These are phyloP conservation scores for Formica selysi DNA, from an alignment of 1,140 invertebrate species.

Conservation along the genomic window DNA sequence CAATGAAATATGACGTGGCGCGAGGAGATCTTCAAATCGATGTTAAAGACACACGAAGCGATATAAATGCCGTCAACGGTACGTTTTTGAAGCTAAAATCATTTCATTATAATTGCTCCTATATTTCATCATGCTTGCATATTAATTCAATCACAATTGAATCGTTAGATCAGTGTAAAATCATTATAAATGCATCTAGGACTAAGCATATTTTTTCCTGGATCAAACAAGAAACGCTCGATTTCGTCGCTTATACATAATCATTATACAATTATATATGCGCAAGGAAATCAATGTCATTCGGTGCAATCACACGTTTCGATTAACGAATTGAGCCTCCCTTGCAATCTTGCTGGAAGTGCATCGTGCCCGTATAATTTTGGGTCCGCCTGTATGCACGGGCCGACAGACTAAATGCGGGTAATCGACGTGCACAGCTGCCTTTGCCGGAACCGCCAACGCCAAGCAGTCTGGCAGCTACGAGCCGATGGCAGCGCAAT, in stretches of 20 bases:
- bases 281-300: conserved; percentile 26
- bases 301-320: conserved; percentile 19
- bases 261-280: neutral
- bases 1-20: neutral
- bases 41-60: neutral
- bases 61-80: neutral
- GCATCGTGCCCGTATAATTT: conserved; percentile 39
- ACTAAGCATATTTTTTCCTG: neutral
- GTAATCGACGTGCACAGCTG: conserved; percentile 75
- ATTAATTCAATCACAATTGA: neutral
- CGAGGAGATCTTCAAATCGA: neutral
- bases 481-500: conserved; percentile 40
- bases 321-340: conserved; percentile 14
- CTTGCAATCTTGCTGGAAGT: conserved; percentile 5
- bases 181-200: too few relatives aligned
- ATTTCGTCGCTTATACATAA: neutral
- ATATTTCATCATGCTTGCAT: neutral
- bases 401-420: conserved; percentile 55
- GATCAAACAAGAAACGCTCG: neutral
- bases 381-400: conserved; percentile 37
- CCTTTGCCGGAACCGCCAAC: conserved; percentile 77
- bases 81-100: neutral
- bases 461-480: conserved; percentile 79
- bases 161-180: neutral
- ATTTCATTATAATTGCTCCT: neutral